Percentiles rank a stretch among this genome's conserved stretches.
Evolutionary conservation across 2,113 vertebrate genomes (phyloP).

Genomic region (Psammodynastes pulverulentus): DNA sequence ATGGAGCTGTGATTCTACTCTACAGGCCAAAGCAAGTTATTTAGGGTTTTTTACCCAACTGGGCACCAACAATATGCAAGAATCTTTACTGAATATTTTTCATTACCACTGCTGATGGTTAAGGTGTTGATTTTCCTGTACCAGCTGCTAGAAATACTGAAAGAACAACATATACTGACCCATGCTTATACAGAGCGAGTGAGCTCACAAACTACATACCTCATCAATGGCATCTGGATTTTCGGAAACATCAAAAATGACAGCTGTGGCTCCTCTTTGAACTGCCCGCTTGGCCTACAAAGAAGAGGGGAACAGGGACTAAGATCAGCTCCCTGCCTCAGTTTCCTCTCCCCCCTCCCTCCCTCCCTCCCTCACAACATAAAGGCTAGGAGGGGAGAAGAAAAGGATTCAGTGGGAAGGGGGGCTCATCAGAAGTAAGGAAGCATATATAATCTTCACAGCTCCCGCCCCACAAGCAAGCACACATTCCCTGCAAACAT

Average conservation of each 20-base stretch:
- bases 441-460: background rate
- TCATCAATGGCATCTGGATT: slow-evolving; percentile 98
- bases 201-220: slow-evolving; percentile 67
- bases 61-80: background rate
- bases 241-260: slow-evolving; percentile 99
- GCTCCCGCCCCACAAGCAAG: background rate
- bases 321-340: background rate
- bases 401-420: background rate
- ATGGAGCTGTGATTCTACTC: background rate
- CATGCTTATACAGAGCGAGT: background rate
- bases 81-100: background rate
- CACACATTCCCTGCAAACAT: background rate
- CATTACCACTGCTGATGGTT: background rate
- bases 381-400: background rate
- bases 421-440: background rate
- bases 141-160: background rate
- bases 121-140: background rate
- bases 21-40: background rate
- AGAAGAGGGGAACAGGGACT: background rate
- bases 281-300: slow-evolving; percentile 93
- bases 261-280: slow-evolving; percentile 94
- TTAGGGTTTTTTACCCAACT: background rate
- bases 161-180: background rate
- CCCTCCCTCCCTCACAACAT: background rate
- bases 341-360: background rate